Evolutionary conservation across 2,888 invertebrate genomes (phyloP), one percentile per base, ranked within the genome.

Genomic region (Tachina fera): DNA sequence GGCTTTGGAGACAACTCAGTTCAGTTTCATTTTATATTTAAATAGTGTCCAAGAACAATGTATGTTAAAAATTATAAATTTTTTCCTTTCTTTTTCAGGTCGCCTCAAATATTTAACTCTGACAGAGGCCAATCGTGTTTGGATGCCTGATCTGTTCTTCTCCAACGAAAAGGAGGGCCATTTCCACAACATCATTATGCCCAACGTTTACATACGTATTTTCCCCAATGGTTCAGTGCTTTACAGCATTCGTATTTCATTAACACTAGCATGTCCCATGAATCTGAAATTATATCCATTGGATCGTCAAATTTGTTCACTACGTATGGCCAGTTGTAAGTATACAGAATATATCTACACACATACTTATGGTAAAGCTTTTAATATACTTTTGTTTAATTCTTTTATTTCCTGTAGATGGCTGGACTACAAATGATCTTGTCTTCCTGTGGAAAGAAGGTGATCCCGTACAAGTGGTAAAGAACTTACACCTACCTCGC

Each of bases 91-190:
- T 19, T 90, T 31, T 91, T 10, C 92, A 96, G 97, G 97, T 91
- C 96, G 96, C 89, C 95, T 98, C 85, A 97, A 97, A 93, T 98
- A 98, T 94, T 94, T 98, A 88, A 98, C 98, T 80, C 94, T 98
- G 91, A 97, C 98, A 77, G 98, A 98, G 93, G 97, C 98, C 77
- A 97, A 97, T 93, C 95, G 97, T 89, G 97, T 99, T 82, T 99
- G 99, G 99, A 98, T 98, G 96, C 99, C 99, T 49, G 99, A 99
- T 94, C 94, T 98, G 89, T 99, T 98, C 95, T 98, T 98, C 94
- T 97, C 98, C 80, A 99, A 99, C 92, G 99, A 99, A 94, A 99
- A 99, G 93, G 97, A 98, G 92, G 99, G 98, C 76, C 98, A 98
- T 92, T 97, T 98, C 92, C 98, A 98, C 94, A 97, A 98, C 93